A percentile compares a stretch with the other conserved stretches of the same genome.
Evolutionary conservation across 2,888 invertebrate genomes (phyloP).

Genomic region (Amiota communis): DNA sequence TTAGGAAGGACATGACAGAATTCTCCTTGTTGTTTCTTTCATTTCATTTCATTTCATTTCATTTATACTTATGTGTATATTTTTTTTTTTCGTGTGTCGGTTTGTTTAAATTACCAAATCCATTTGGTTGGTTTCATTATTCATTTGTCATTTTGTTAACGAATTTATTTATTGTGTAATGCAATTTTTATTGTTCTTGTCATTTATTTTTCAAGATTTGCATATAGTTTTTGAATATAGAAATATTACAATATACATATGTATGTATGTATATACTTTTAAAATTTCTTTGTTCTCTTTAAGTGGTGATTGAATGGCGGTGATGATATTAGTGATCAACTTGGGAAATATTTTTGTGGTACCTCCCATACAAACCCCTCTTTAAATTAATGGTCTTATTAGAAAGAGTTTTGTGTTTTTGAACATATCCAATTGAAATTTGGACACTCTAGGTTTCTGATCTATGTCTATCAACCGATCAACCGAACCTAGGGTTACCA

Average conservation of each 20-base stretch:
- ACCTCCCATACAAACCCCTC: too few relatives aligned
- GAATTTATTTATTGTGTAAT: slow-evolving; percentile 63
- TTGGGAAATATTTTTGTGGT: too few relatives aligned
- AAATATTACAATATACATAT: neutral
- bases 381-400: neutral
- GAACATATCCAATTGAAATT: too few relatives aligned
- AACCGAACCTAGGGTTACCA: too few relatives aligned
- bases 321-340: neutral
- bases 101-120: slow-evolving; percentile 6
- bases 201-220: neutral
- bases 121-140: slow-evolving; percentile 46
- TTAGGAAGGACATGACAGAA: slow-evolving; percentile 61
- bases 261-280: neutral
- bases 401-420: too few relatives aligned
- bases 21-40: slow-evolving; percentile 14
- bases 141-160: slow-evolving; percentile 62
- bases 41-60: neutral
- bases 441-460: too few relatives aligned
- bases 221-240: neutral
- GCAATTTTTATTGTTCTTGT: slow-evolving; percentile 41
- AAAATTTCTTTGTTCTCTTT: neutral
- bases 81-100: slow-evolving; percentile 6
- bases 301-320: neutral
- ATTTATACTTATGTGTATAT: neutral
- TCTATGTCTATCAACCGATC: too few relatives aligned